phyloP scores from a whole-genome alignment of 2,797 vertebrate genomes.

The Xiphorhynchus erythropygius region DNA sequence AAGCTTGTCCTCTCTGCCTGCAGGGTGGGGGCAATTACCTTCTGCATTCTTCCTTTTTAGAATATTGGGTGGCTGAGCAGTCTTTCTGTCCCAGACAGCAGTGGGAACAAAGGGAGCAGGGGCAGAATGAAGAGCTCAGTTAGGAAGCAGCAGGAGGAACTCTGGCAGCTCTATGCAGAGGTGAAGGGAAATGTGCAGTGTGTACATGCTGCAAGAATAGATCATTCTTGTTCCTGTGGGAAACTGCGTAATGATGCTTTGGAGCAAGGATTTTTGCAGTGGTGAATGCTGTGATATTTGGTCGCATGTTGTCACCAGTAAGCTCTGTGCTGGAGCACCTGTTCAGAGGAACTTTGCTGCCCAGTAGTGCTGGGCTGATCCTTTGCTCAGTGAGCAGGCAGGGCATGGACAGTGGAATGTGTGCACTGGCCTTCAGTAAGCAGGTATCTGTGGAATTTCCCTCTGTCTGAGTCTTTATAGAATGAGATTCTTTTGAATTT shows the following conservation, averaged over 20 bases:
- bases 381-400: not conserved
- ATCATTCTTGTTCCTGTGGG: not conserved
- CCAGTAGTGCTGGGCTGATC: not conserved
- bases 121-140: not conserved
- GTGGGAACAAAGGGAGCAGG: not conserved
- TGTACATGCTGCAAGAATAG: not conserved
- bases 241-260: not conserved
- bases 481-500: not conserved
- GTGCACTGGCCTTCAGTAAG: not conserved
- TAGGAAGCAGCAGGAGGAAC: not conserved
- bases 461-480: not conserved
- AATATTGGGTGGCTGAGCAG: not conserved
- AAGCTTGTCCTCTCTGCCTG: not conserved
- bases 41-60: not conserved
- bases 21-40: not conserved
- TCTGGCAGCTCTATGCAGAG: not conserved
- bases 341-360: not conserved
- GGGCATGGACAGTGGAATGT: not conserved
- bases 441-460: not conserved
- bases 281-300: not conserved
- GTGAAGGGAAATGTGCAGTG: not conserved
- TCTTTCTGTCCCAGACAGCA: not conserved
- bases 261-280: not conserved
- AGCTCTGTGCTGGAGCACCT: not conserved
- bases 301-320: not conserved